Conservation (phyloP, 2,113 vertebrate genomes). For the Pelvicachromis taeniatus region DNA sequence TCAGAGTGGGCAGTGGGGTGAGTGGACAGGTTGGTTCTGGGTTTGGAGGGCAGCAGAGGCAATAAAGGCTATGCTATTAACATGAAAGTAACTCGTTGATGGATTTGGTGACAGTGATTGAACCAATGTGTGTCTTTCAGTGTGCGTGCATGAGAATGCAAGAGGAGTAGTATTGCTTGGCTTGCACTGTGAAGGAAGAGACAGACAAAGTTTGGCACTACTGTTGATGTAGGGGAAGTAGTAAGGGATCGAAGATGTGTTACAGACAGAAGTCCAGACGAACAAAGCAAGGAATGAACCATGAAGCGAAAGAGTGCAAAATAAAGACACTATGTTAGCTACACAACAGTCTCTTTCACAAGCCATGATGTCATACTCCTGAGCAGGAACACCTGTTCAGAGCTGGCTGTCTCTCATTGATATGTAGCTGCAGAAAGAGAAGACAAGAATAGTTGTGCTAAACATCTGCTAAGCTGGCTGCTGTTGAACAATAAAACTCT, state of each 20-base stretch:
- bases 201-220: not conserved
- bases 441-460: not conserved
- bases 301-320: constrained; percentile 3
- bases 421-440: constrained; percentile 19
- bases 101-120: constrained; percentile 2
- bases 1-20: constrained; percentile 43
- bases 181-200: not conserved
- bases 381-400: constrained; percentile 56
- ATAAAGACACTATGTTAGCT: not conserved
- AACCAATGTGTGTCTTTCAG: not conserved
- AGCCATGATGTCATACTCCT: constrained; percentile 34
- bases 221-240: constrained; percentile 23
- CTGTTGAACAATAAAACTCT: not conserved
- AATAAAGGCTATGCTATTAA: constrained; percentile 46
- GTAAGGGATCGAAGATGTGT: constrained; percentile 32
- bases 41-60: not conserved
- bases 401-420: constrained; percentile 2
- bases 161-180: not conserved
- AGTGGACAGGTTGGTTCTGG: constrained; percentile 13
- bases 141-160: not conserved
- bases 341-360: not conserved
- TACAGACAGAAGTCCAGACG: constrained; percentile 27
- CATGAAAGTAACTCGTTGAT: constrained; percentile 59
- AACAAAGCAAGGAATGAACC: constrained; percentile 1
- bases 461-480: constrained; percentile 22